Conservation (phyloP, 2,888 invertebrate species). For the Dolichomitus sp. region DNA sequence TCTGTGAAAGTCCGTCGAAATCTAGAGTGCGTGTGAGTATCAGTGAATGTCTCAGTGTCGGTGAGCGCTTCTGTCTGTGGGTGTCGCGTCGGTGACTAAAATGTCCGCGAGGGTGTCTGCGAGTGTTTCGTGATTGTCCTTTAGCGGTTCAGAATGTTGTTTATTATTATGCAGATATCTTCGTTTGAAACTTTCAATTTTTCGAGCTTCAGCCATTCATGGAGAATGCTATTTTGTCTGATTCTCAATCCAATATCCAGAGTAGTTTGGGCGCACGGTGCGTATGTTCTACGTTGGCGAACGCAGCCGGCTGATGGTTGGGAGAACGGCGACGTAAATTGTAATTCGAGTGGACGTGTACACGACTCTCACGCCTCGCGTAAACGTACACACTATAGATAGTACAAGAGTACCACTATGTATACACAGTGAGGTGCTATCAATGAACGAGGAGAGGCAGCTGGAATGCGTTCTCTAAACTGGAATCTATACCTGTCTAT, state of each 20-base stretch:
- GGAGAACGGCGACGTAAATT: slow-evolving; percentile 70
- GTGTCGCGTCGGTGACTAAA: too few species aligned
- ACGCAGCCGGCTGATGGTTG: slow-evolving; percentile 35
- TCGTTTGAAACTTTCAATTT: background rate
- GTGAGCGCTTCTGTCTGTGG: too few species aligned
- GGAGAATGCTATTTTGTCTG: background rate
- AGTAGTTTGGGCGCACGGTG: background rate
- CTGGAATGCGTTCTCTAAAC: slow-evolving; percentile 47
- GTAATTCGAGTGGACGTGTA: slow-evolving; percentile 69
- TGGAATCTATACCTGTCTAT: slow-evolving; percentile 23
- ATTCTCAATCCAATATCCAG: background rate
- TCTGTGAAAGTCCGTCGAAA: too few species aligned
- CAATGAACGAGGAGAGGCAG: slow-evolving; percentile 46
- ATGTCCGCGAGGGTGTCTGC: too few species aligned
- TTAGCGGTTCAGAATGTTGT: too few species aligned
- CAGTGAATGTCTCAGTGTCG: too few species aligned
- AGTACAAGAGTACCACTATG: slow-evolving; percentile 57
- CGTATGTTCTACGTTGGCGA: slow-evolving; percentile 25
- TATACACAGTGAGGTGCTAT: slow-evolving; percentile 51
- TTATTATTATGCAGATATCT: background rate
- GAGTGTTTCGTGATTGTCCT: too few species aligned
- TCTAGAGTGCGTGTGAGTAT: too few species aligned
- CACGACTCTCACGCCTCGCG: slow-evolving; percentile 57
- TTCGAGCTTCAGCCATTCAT: background rate
- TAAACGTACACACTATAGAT: slow-evolving; percentile 73